Conservation (phyloP, 2,888 invertebrate species). For the Uloborus plumipes region DNA sequence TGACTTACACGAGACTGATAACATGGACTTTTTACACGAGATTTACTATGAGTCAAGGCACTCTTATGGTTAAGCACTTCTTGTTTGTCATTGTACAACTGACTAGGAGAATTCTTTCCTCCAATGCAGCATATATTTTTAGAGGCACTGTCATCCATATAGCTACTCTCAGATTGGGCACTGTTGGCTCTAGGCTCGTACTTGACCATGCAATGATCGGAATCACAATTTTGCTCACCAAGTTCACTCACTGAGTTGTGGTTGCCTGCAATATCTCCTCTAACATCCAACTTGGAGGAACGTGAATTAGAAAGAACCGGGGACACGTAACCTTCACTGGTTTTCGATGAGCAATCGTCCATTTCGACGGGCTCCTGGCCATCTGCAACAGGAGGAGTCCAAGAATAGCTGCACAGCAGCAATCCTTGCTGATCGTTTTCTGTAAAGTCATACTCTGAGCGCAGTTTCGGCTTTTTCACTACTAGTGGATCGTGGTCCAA, state of each 20-base stretch:
- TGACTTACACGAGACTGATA: slow-evolving; percentile 52
- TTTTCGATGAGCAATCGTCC: slow-evolving; percentile 58
- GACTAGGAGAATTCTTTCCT: slow-evolving; percentile 50
- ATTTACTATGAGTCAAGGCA: slow-evolving; percentile 61
- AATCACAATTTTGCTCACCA: slow-evolving; percentile 27
- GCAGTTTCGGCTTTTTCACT: slow-evolving; percentile 48
- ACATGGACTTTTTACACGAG: slow-evolving; percentile 46
- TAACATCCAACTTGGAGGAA: slow-evolving; percentile 28
- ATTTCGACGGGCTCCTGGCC: slow-evolving; percentile 50
- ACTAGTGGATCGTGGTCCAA: slow-evolving; percentile 32
- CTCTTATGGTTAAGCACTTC: slow-evolving; percentile 63
- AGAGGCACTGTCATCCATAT: slow-evolving; percentile 48
- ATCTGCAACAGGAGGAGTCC: slow-evolving; percentile 57
- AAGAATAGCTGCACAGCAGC: slow-evolving; percentile 53
- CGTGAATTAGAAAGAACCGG: slow-evolving; percentile 51
- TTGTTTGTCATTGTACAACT: slow-evolving; percentile 29
- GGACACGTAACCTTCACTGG: slow-evolving; percentile 58
- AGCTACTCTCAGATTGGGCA: slow-evolving; percentile 21
- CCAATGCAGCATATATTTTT: slow-evolving; percentile 30
- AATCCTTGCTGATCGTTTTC: slow-evolving; percentile 23
- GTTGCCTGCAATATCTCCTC: slow-evolving; percentile 24
- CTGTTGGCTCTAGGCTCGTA: slow-evolving; percentile 14
- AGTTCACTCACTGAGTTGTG: slow-evolving; percentile 28
- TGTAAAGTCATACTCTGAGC: slow-evolving; percentile 38
- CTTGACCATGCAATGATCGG: slow-evolving; percentile 24